Conservation (phyloP, 2,797 vertebrate genomes). For the Steatocranus sp. region DNA sequence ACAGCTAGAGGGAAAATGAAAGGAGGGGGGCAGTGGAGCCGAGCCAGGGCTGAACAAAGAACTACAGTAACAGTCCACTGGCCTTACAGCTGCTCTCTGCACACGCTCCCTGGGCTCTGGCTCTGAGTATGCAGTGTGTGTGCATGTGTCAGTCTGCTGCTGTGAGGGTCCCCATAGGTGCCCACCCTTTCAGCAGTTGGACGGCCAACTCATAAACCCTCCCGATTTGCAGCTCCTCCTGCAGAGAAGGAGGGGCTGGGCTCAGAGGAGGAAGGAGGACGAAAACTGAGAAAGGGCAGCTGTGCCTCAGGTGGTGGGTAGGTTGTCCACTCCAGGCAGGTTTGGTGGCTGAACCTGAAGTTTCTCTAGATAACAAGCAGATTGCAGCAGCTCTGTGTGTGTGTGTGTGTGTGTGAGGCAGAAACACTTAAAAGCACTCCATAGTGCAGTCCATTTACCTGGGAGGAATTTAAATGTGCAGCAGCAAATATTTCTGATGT, state of each 20-base stretch:
- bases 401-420: not conserved
- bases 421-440: not conserved
- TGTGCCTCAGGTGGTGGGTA: not conserved
- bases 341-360: not conserved
- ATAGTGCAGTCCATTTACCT: not conserved
- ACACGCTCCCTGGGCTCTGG: slow-evolving; percentile 44
- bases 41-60: slow-evolving; percentile 69
- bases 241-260: slow-evolving; percentile 22
- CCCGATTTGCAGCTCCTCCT: slow-evolving; percentile 46
- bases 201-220: slow-evolving; percentile 63
- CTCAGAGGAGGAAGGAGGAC: not conserved
- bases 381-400: not conserved
- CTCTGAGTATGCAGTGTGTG: slow-evolving; percentile 9
- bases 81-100: slow-evolving; percentile 66
- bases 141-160: slow-evolving; percentile 25
- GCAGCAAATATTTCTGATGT: not conserved
- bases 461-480: not conserved
- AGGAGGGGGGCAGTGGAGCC: slow-evolving; percentile 35
- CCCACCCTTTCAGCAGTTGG: slow-evolving; percentile 61
- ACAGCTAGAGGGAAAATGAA: not conserved
- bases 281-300: not conserved
- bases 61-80: slow-evolving; percentile 71
- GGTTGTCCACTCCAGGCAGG: not conserved
- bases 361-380: not conserved
- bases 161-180: slow-evolving; percentile 61